Evolutionary conservation across 2,888 invertebrate genomes (phyloP).

Genomic region (Linnaemya tessellans): DNA sequence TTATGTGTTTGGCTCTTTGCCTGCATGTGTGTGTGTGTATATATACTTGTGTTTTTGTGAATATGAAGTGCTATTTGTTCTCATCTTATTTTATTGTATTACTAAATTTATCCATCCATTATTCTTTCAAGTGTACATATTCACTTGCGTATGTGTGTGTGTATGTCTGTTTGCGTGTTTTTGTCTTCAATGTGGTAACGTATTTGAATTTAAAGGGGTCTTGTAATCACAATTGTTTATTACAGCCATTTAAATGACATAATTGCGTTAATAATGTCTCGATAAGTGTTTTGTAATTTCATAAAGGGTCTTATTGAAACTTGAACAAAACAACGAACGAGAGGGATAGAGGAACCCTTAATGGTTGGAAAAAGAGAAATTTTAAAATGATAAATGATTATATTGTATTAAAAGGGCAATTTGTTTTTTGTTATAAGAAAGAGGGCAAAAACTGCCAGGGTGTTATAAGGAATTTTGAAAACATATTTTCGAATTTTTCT

Average conservation of each 20-base stretch:
- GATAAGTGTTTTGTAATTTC: constrained; percentile 27
- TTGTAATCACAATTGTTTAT: constrained; percentile 2
- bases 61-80: constrained; percentile 10
- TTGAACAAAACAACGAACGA: neutral
- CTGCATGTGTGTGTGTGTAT: neutral
- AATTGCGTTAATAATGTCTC: constrained; percentile 37
- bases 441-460: neutral
- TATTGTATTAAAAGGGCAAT: neutral
- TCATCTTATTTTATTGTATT: neutral
- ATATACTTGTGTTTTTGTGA: neutral
- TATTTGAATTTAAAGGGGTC: constrained; percentile 7
- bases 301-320: neutral
- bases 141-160: neutral
- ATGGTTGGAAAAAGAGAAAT: neutral
- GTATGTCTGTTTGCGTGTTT: neutral
- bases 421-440: neutral
- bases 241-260: constrained; percentile 25
- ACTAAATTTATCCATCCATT: constrained; percentile 4
- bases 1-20: neutral
- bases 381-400: neutral
- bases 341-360: neutral
- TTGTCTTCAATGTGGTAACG: neutral
- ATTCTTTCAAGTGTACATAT: neutral
- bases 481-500: no score
- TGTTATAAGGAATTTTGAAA: no score